Evolutionary conservation across 2,113 vertebrate species (phyloP).

Genomic region (Craseonycteris thonglongyai): DNA sequence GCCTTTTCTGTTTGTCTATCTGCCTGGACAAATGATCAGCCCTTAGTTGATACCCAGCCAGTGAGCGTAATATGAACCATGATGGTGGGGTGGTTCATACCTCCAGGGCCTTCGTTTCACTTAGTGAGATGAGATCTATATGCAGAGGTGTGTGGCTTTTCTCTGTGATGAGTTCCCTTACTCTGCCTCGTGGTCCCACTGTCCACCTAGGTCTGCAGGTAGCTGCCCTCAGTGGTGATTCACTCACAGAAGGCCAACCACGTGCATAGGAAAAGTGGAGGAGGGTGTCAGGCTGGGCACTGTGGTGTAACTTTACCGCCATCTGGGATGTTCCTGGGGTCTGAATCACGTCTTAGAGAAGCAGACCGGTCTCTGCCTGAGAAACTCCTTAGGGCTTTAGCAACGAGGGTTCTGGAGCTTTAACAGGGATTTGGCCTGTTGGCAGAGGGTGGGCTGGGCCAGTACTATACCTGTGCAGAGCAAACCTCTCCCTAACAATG

Average conservation of each 20-base stretch:
- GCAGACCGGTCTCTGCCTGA: not conserved
- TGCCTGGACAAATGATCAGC: not conserved
- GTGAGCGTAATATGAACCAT: not conserved
- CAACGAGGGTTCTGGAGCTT: not conserved
- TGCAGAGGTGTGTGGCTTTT: not conserved
- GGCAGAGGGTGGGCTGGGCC: not conserved
- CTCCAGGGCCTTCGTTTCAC: not conserved
- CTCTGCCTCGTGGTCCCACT: too few relatives aligned
- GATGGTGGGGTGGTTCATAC: not conserved
- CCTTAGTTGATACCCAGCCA: not conserved
- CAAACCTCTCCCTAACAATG: not conserved
- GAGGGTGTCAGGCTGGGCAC: not conserved
- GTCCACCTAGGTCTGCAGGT: not conserved
- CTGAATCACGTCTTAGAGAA: not conserved
- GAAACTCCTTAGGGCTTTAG: not conserved
- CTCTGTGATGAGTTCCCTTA: not conserved
- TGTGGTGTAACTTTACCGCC: not conserved
- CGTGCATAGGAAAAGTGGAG: not conserved
- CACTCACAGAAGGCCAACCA: not conserved
- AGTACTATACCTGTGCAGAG: not conserved
- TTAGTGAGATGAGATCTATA: not conserved
- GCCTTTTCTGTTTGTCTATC: not conserved
- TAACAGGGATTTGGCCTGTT: not conserved
- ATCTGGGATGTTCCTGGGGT: not conserved
- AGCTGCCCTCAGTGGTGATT: not conserved